Percentiles rank a stretch among this genome's conserved stretches.
phyloP scores from a whole-genome alignment of 37 sponge, comb jelly and placozoan species.

The Beroe ovata region DNA sequence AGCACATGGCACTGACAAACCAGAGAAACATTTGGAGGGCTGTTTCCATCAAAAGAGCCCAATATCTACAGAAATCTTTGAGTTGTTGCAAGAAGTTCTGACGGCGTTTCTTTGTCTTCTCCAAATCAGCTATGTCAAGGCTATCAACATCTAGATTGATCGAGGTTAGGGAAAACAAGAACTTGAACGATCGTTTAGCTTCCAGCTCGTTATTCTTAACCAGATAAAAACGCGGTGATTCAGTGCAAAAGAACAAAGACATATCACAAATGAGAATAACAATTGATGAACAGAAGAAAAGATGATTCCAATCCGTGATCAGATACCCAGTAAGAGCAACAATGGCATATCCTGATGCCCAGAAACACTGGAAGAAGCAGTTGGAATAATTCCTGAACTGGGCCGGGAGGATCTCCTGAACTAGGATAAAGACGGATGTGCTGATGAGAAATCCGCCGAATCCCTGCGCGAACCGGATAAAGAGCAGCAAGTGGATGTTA shows the following conservation, averaged over 20 bases:
- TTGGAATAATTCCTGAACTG: background rate
- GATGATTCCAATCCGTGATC: slow-evolving; percentile 9
- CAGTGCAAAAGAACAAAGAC: slow-evolving; percentile 6
- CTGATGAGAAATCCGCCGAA: background rate
- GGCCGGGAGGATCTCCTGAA: background rate
- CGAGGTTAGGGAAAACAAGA: background rate
- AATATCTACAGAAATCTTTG: background rate
- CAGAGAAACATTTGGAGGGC: slow-evolving; percentile 1
- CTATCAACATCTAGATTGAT: background rate
- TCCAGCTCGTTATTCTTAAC: background rate
- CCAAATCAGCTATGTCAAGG: background rate
- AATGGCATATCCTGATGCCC: background rate
- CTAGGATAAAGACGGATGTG: background rate
- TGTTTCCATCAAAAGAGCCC: background rate
- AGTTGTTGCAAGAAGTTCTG: background rate
- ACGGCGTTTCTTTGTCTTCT: background rate
- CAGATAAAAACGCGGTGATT: slow-evolving; percentile 4
- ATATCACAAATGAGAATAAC: background rate
- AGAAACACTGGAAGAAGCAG: background rate
- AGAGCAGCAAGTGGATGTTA: background rate
- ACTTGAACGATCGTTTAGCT: background rate
- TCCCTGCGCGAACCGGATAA: background rate
- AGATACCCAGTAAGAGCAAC: background rate
- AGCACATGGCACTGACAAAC: slow-evolving; percentile 8
- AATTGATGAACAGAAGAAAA: background rate